Percentiles rank a stretch among this genome's conserved stretches.
Conservation (phyloP, 1,140 invertebrate genomes). For the Papilio aristodemus region DNA sequence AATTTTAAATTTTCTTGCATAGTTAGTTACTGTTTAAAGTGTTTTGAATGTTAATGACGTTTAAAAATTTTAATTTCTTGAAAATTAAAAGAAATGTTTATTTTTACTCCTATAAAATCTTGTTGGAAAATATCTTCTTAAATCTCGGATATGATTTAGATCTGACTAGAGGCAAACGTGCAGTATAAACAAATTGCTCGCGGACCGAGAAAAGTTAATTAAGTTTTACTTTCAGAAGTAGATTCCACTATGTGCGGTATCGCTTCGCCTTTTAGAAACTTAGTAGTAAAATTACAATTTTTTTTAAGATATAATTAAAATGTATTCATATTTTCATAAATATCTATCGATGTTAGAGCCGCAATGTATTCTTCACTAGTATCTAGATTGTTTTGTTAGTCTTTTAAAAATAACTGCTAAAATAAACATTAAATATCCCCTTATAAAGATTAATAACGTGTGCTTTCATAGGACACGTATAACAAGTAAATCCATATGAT, state of each 20-base stretch:
- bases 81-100: too few relatives aligned
- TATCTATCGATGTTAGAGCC: neutral
- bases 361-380: neutral
- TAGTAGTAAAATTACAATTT: conserved; percentile 11
- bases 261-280: conserved; percentile 9
- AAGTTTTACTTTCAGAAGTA: conserved; percentile 34
- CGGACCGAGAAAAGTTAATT: conserved; percentile 28
- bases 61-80: too few relatives aligned
- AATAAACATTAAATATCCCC: neutral
- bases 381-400: neutral
- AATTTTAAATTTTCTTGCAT: too few relatives aligned
- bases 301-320: too few relatives aligned
- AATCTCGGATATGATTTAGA: conserved; percentile 1
- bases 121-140: neutral
- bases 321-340: too few relatives aligned
- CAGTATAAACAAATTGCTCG: conserved; percentile 30
- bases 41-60: too few relatives aligned
- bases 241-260: conserved; percentile 30
- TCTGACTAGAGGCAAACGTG: conserved; percentile 8
- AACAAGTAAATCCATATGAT: conserved; percentile 51
- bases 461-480: conserved; percentile 35
- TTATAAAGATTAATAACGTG: neutral
- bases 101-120: neutral
- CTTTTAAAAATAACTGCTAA: neutral
- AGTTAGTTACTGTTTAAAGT: too few relatives aligned